Conservation (phyloP, 2,113 vertebrate genomes). For the Gulo gulo region DNA sequence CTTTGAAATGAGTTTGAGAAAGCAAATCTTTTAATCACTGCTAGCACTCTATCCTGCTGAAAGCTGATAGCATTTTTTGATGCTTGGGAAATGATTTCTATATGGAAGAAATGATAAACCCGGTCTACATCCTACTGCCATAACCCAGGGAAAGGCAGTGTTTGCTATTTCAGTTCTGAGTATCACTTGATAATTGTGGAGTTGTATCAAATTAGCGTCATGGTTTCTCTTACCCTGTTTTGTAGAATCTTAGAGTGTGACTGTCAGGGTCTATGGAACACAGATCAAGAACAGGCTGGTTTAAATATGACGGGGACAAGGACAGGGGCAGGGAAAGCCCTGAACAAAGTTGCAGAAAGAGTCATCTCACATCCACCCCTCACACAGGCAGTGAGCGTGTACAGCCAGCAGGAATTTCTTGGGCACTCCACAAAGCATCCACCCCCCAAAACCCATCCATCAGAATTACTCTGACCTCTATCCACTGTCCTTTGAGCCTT, state of each 20-base stretch:
- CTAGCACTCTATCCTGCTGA: not conserved
- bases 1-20: conserved; percentile 36
- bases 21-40: conserved; percentile 16
- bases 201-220: not conserved
- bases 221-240: not conserved
- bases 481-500: not conserved
- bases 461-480: not conserved
- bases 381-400: too few relatives aligned
- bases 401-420: not conserved
- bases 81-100: not conserved
- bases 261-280: not conserved
- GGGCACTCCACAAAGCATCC: not conserved
- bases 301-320: not conserved
- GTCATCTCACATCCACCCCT: not conserved
- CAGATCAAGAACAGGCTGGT: not conserved
- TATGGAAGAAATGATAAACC: not conserved
- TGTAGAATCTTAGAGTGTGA: not conserved
- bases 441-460: not conserved
- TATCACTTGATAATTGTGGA: conserved; percentile 8
- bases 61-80: conserved; percentile 32
- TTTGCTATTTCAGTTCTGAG: conserved; percentile 40
- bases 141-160: not conserved
- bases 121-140: not conserved
- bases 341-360: not conserved
- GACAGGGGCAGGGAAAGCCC: not conserved